Percentiles rank a stretch among this genome's conserved stretches.
Evolutionary conservation across 1,140 invertebrate species (phyloP).

Genomic region (Eumaeus atala): DNA sequence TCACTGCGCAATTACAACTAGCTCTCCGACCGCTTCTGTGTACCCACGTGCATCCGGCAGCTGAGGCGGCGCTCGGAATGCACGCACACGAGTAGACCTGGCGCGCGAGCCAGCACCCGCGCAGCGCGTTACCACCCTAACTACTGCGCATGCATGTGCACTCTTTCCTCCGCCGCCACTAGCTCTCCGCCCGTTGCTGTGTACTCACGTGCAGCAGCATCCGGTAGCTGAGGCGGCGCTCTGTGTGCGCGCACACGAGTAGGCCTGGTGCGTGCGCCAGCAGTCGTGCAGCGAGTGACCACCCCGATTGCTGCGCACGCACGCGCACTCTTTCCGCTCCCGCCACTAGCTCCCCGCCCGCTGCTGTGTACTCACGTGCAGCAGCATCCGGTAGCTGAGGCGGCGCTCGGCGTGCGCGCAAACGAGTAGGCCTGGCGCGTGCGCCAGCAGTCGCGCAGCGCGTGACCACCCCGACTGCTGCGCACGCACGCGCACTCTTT

Average conservation of each 20-base stretch:
- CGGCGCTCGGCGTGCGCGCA: constrained; percentile 47
- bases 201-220: constrained; percentile 48
- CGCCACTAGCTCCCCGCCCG: no score
- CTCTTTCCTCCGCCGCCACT: no score
- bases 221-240: constrained; percentile 42
- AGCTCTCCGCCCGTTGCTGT: no score
- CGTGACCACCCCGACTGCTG: constrained; percentile 57
- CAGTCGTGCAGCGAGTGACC: constrained; percentile 25
- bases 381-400: constrained; percentile 46
- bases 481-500: constrained; percentile 45
- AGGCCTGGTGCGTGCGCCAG: constrained; percentile 23
- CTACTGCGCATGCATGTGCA: no score
- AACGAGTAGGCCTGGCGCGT: constrained; percentile 50
- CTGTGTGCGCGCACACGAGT: constrained; percentile 49
- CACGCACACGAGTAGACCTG: no score
- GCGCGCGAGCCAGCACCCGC: no score
- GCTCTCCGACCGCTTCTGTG: no score
- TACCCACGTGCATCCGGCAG: no score
- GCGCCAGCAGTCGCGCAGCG: constrained; percentile 35
- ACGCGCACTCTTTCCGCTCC: no score
- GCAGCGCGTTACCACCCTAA: not conserved
- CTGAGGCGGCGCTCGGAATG: no score
- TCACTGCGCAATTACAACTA: no score
- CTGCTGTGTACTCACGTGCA: constrained; percentile 35
- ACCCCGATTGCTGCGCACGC: no score